Percentiles rank a stretch among this genome's conserved stretches.
Conservation (phyloP, 2,113 vertebrate genomes). For the Pluvianellus socialis region DNA sequence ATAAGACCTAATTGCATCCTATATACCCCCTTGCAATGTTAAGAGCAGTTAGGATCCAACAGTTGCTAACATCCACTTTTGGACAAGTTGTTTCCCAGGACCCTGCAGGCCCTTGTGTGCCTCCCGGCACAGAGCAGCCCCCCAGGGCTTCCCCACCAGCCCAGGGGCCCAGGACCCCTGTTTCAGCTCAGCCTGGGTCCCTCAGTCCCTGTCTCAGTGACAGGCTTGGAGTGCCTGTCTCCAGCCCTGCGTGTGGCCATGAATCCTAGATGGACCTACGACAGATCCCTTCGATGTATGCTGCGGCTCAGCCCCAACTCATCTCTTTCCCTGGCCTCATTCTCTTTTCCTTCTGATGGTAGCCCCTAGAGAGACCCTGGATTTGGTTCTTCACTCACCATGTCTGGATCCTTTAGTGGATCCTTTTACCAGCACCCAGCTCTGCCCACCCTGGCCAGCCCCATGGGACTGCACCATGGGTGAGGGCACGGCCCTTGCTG, state of each 20-base stretch:
- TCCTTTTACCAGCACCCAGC: neutral
- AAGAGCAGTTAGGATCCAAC: neutral
- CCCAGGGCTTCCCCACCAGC: accelerated
- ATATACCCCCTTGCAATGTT: neutral
- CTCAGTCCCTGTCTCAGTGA: no score
- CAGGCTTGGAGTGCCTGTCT: no score
- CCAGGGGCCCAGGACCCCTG: neutral
- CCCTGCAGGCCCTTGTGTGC: neutral
- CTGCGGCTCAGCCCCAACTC: neutral
- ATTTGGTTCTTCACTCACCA: neutral
- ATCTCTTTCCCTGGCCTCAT: neutral
- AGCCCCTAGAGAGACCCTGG: neutral
- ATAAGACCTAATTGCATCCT: neutral
- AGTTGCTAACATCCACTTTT: neutral
- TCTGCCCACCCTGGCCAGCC: neutral
- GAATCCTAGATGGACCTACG: no score
- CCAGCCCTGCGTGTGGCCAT: no score
- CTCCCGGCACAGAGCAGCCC: neutral
- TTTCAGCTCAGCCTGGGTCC: neutral
- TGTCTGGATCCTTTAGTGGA: neutral
- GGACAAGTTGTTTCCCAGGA: no score
- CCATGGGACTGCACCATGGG: accelerated
- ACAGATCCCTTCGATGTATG: accelerated
- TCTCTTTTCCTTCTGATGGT: neutral
- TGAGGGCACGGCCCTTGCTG: neutral